Conservation (phyloP, 1,140 invertebrate species). For the Drosophila sechellia region DNA sequence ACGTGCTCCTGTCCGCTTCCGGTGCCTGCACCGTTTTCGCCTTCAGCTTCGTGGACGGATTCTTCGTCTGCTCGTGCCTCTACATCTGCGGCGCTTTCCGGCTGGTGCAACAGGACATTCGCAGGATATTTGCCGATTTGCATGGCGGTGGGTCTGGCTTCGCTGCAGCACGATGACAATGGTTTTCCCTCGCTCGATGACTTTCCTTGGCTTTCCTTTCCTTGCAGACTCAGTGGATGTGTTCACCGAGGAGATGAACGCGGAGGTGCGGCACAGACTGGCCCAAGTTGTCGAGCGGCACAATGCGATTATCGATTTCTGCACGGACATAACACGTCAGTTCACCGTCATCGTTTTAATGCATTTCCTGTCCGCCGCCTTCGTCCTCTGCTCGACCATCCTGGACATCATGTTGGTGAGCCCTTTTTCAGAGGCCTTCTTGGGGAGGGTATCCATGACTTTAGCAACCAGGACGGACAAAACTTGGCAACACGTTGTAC, state of each 20-base stretch:
- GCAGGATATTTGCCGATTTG: constrained; percentile 58
- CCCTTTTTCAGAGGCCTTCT: constrained; percentile 9
- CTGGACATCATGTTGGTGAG: constrained; percentile 82
- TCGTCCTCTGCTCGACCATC: constrained; percentile 78
- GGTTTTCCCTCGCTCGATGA: background rate
- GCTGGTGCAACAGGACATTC: constrained; percentile 70
- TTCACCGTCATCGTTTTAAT: constrained; percentile 80
- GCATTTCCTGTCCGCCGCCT: constrained; percentile 80
- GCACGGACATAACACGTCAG: constrained; percentile 68
- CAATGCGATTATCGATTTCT: constrained; percentile 82
- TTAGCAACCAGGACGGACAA: no score
- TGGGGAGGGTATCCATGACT: background rate
- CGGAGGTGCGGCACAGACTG: constrained; percentile 39
- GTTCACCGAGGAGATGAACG: constrained; percentile 49
- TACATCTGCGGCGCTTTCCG: constrained; percentile 75
- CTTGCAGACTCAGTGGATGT: constrained; percentile 32
- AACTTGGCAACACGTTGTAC: no score
- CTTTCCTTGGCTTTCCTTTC: constrained; percentile 11
- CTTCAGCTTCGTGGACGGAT: constrained; percentile 76
- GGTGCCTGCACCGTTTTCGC: constrained; percentile 73
- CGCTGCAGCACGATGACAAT: background rate
- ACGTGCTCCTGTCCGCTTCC: constrained; percentile 64
- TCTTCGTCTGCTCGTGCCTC: constrained; percentile 74
- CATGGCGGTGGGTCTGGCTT: constrained; percentile 50
- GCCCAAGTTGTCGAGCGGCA: constrained; percentile 62